Evolutionary conservation across 2,888 invertebrate species (phyloP).

Genomic region (Agapostemon virescens): DNA sequence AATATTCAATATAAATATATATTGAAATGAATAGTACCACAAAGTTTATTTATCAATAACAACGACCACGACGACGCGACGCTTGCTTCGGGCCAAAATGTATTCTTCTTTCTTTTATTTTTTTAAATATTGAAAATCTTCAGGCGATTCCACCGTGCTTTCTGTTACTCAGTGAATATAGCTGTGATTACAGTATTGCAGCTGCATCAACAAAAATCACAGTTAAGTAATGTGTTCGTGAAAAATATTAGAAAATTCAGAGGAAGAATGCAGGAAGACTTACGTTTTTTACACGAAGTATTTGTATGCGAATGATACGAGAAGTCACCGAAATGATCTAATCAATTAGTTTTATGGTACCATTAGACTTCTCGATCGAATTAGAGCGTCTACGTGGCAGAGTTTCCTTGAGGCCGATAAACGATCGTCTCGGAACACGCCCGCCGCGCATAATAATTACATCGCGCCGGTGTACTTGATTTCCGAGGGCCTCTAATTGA

Average conservation of each 20-base stretch:
- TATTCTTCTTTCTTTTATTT: no score
- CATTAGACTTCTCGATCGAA: constrained; percentile 7
- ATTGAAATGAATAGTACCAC: no score
- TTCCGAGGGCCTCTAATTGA: constrained; percentile 32
- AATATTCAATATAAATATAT: no score
- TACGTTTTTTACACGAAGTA: neutral
- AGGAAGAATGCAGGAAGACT: neutral
- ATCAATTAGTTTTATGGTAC: neutral
- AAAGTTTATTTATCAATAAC: no score
- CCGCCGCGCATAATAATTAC: constrained; percentile 29
- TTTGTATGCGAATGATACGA: neutral
- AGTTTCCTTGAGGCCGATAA: constrained; percentile 1
- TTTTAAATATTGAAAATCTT: no score
- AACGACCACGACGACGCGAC: no score
- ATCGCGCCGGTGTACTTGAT: constrained; percentile 12
- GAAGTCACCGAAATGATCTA: neutral
- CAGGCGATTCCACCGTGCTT: no score
- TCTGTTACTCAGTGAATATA: no score
- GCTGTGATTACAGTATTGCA: no score
- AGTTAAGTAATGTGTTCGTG: neutral
- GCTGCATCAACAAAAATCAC: neutral
- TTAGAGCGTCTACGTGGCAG: constrained; percentile 7
- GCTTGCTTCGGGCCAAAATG: no score
- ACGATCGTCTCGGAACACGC: constrained; percentile 15
- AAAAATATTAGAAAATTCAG: neutral